Conservation (phyloP, 2,888 invertebrate genomes). For the Ceramica pisi region DNA sequence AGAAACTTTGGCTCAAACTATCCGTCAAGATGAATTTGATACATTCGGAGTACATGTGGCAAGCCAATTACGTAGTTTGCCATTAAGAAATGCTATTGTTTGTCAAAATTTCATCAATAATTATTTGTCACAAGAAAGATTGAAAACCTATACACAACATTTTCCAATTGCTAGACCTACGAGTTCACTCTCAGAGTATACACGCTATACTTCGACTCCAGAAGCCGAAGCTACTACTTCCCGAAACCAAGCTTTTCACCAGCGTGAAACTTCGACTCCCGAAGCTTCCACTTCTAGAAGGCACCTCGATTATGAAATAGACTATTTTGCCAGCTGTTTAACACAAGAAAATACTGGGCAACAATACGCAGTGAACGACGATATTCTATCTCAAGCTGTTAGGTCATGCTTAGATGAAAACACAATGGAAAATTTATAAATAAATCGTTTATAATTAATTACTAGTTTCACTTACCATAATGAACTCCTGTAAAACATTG, state of each 20-base stretch:
- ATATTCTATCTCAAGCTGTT: conserved; percentile 71
- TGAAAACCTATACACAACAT: conserved; percentile 63
- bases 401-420: conserved; percentile 65
- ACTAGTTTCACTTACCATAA: conserved; percentile 66
- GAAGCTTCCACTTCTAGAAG: conserved; percentile 41
- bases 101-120: conserved; percentile 67
- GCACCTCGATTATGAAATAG: conserved; percentile 72
- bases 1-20: conserved; percentile 59
- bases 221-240: conserved; percentile 64
- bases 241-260: conserved; percentile 65
- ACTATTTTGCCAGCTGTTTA: conserved; percentile 74
- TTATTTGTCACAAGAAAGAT: conserved; percentile 40
- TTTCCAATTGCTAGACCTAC: conserved; percentile 64
- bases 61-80: conserved; percentile 68
- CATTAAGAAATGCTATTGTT: conserved; percentile 62
- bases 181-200: conserved; percentile 62
- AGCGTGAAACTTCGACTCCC: conserved; percentile 63
- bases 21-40: conserved; percentile 67
- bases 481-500: conserved; percentile 64
- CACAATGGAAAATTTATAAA: conserved; percentile 65
- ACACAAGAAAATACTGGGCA: conserved; percentile 73
- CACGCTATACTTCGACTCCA: conserved; percentile 64
- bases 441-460: conserved; percentile 66
- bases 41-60: conserved; percentile 67
- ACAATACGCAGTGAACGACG: conserved; percentile 70